phyloP scores from a whole-genome alignment of 1,140 invertebrate genomes.

The Potamilus streckersoni region DNA sequence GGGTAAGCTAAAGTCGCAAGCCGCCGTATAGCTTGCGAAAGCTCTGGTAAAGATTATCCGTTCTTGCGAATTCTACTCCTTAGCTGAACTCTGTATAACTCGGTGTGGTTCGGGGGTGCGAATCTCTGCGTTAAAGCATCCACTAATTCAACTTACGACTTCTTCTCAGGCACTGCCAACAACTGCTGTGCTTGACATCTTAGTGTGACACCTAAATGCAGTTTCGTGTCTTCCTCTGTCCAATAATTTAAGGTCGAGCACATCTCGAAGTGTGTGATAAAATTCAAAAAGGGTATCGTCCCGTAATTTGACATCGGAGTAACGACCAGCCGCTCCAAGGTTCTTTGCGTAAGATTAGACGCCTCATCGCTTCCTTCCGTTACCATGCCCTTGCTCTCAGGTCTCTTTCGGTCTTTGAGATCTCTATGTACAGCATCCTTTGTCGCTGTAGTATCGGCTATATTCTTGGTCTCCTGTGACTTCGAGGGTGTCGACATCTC shows the following conservation, averaged over 20 bases:
- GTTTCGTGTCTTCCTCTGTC: constrained; percentile 7
- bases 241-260: constrained; percentile 10
- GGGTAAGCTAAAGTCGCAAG: constrained; percentile 9
- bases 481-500: too few species aligned
- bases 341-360: too few species aligned
- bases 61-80: constrained; percentile 2
- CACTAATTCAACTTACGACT: neutral
- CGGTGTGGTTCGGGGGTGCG: constrained; percentile 7
- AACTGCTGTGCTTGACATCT: constrained; percentile 17
- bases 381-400: too few species aligned
- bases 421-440: too few species aligned
- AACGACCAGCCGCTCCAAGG: too few species aligned
- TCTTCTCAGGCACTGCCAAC: too few species aligned
- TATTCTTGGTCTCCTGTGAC: too few species aligned
- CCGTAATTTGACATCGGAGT: constrained; percentile 23
- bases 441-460: too few species aligned
- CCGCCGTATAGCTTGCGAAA: constrained; percentile 6
- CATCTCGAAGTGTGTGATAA: constrained; percentile 19
- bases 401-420: too few species aligned
- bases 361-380: too few species aligned
- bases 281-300: constrained; percentile 1
- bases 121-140: constrained; percentile 3
- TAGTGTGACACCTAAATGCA: too few species aligned
- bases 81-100: constrained; percentile 12
- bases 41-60: neutral